Conservation (phyloP, 2,797 vertebrate species). For the Hozukius guyotensis region DNA sequence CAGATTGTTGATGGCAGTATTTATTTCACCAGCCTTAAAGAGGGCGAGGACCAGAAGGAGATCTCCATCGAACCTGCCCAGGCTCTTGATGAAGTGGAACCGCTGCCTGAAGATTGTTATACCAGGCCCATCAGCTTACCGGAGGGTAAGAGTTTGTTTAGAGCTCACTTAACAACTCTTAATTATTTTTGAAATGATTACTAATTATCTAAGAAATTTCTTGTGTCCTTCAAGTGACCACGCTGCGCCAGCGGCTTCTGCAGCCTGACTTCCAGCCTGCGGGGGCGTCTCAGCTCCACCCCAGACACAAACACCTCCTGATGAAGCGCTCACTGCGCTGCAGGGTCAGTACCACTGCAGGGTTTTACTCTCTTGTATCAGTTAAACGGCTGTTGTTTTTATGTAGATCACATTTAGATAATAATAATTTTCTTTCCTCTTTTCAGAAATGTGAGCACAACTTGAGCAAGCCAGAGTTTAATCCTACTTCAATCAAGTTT, state of each 20-base stretch:
- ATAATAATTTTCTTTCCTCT: not conserved
- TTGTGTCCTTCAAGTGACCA: slow-evolving; percentile 86
- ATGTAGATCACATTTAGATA: slow-evolving; percentile 1
- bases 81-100: slow-evolving; percentile 95
- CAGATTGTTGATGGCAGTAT: slow-evolving; percentile 3
- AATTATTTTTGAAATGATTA: not conserved
- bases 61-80: slow-evolving; percentile 94
- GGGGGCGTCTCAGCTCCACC: slow-evolving; percentile 95
- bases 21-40: slow-evolving; percentile 88
- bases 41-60: slow-evolving; percentile 98
- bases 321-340: slow-evolving; percentile 98
- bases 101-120: slow-evolving; percentile 96
- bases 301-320: slow-evolving; percentile 97
- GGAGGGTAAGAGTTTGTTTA: slow-evolving; percentile 84
- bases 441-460: slow-evolving; percentile 98
- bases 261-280: slow-evolving; percentile 97
- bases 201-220: not conserved
- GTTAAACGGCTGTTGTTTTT: not conserved
- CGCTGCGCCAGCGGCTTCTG: slow-evolving; percentile 93
- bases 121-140: slow-evolving; percentile 93
- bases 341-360: slow-evolving; percentile 81
- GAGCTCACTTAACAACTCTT: not conserved
- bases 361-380: not conserved
- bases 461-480: slow-evolving; percentile 99
- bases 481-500: slow-evolving; percentile 99